Evolutionary conservation across 2,797 vertebrate species (phyloP).

Genomic region (Gallinago solitaria): DNA sequence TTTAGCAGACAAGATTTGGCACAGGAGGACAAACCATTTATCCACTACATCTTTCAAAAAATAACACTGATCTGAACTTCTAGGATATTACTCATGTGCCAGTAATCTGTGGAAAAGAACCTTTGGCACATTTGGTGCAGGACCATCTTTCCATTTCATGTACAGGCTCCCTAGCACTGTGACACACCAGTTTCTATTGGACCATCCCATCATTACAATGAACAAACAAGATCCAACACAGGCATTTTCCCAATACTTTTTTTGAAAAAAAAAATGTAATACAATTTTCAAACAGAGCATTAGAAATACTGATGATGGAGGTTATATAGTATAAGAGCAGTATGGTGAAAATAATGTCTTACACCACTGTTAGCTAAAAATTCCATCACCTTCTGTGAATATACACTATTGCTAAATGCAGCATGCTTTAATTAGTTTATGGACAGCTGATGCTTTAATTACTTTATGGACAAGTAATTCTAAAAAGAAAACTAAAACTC

Average conservation of each 20-base stretch:
- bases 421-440: background rate
- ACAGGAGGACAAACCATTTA: background rate
- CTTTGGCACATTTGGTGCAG: background rate
- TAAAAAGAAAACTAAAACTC: background rate
- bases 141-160: background rate
- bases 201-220: background rate
- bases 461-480: background rate
- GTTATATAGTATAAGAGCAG: background rate
- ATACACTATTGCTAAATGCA: background rate
- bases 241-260: background rate
- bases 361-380: background rate
- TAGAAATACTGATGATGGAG: background rate
- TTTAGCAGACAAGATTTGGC: background rate
- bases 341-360: background rate
- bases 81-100: fast-evolving
- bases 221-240: background rate
- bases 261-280: background rate
- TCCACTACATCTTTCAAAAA: background rate
- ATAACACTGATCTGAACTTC: background rate
- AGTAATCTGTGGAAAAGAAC: background rate
- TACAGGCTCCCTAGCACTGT: background rate
- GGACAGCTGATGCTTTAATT: background rate
- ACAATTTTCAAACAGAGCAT: background rate
- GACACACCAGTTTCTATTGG: background rate
- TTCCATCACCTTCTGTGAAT: background rate